A percentile compares a stretch with the other conserved stretches of the same genome.
phyloP scores from a whole-genome alignment of 2,888 invertebrate species.

The Chrysopilus asiliformis region DNA sequence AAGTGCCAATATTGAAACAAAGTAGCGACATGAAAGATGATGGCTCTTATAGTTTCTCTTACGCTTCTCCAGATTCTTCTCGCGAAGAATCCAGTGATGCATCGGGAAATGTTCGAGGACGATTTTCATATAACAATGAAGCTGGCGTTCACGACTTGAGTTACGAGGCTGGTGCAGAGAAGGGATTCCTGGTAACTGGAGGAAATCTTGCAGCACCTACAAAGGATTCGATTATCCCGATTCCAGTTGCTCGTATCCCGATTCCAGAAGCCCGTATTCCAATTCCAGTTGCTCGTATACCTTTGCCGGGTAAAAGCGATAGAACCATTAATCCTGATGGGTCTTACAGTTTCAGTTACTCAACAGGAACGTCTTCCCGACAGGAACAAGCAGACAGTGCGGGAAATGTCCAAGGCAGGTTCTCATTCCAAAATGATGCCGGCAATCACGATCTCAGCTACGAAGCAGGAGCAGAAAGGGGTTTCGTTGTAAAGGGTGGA shows the following conservation, averaged over 20 bases:
- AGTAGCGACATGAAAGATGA: conserved; percentile 15
- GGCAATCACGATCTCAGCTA: conserved; percentile 60
- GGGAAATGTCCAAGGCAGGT: conserved; percentile 40
- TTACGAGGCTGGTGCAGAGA: conserved; percentile 57
- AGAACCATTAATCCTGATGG: conserved; percentile 16
- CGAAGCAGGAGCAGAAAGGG: conserved; percentile 57
- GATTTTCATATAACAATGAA: conserved; percentile 55
- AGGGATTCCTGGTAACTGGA: conserved; percentile 43
- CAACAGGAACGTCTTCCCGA: conserved; percentile 25
- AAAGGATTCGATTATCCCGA: neutral
- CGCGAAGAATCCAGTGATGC: conserved; percentile 28
- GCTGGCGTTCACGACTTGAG: conserved; percentile 56
- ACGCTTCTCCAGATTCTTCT: conserved; percentile 24
- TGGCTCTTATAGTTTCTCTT: conserved; percentile 24
- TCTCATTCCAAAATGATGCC: conserved; percentile 55
- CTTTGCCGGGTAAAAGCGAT: conserved; percentile 4
- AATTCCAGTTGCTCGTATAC: neutral
- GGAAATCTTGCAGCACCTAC: conserved; percentile 24
- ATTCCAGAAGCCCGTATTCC: too few species aligned
- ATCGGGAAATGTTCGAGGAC: conserved; percentile 36
- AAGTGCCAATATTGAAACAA: conserved; percentile 7
- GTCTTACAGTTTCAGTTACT: conserved; percentile 25
- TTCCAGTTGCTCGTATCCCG: neutral
- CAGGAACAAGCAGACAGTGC: conserved; percentile 26
- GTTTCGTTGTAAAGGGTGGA: conserved; percentile 40